A percentile compares a stretch with the other conserved stretches of the same genome.
Conservation (phyloP, 2,113 vertebrate species). For the Cygnus buccinator region DNA sequence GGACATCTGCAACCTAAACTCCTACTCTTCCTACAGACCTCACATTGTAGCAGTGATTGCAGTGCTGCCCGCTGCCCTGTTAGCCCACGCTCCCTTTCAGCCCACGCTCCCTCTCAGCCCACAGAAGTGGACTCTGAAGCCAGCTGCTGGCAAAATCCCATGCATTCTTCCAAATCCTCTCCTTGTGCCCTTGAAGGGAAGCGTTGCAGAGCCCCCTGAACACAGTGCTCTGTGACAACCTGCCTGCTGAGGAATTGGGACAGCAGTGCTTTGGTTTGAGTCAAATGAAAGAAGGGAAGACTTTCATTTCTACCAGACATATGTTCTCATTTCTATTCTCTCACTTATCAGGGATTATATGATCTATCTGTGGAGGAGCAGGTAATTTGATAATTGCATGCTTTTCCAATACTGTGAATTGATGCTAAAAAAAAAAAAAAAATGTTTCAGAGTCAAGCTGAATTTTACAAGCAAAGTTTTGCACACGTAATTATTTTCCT, state of each 20-base stretch:
- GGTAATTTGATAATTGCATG: not conserved
- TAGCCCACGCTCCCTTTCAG: not conserved
- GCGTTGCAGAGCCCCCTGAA: not conserved
- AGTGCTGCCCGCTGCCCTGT: not conserved
- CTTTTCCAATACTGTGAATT: not conserved
- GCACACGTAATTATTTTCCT: not conserved
- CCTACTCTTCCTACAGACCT: not conserved
- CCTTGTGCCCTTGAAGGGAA: not conserved
- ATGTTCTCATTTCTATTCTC: not conserved
- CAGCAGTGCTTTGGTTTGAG: constrained; percentile 12
- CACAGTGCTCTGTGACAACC: not conserved
- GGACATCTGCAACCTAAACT: not conserved
- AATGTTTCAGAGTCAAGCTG: not conserved
- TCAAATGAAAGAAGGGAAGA: not conserved
- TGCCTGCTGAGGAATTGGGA: not conserved
- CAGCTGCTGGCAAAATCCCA: not conserved
- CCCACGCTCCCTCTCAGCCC: not conserved
- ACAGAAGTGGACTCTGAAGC: not conserved
- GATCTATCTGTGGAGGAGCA: not conserved
- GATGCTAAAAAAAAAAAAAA: not conserved
- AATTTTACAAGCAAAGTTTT: not conserved
- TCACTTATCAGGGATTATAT: not conserved
- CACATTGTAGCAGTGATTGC: not conserved
- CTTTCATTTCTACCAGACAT: not conserved
- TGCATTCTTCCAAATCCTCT: not conserved